Base-by-base conservation (phyloP, 92 coral and sea anemone genomes). In the Epizoanthus rinbou region DNA sequence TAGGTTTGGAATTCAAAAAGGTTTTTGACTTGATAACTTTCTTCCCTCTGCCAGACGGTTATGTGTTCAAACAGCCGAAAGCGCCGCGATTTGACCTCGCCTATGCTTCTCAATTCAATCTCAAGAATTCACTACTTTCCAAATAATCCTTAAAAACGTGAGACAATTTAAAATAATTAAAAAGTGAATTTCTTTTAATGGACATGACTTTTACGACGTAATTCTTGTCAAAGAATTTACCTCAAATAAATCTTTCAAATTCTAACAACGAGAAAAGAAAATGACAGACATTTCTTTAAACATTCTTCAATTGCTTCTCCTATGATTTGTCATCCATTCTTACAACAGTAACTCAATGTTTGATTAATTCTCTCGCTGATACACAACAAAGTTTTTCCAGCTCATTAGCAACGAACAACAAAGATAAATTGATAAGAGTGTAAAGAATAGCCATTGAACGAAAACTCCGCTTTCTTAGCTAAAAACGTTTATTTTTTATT, bases 11-110 rank as follows among this genome's bases (percentile, higher is more conserved):
- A 59, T 41, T 78, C 69, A 78, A 78, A 53, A 60, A 41, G 25
- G n/a, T 62, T 25, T 28, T 78, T 78, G 82, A 78, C 82, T 78
- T 78, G 81, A 76, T 76, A 76, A 76, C 81, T 76, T 76, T 8
- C 39, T 37, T 59, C 10, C 19, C 57, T 37, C 58, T 74, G 39
- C 33, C 18, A 39, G 58, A 33, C 24, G 24, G 43, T 41, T 37
- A 59, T 19, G 6, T 21, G 28, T 18, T 16, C 81, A 78, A 19
- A 39, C 43, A 78, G 18, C 17, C 17, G 10, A 67, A 15, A 28
- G n/a, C 17, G 10, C 31, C 73, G 16, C 23, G 24, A 25, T 78
- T 62, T 62, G 15, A 69, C 14, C 37, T 37, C 67, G 54, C 37
- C 19, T 18, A 5, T 33, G 64, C 37, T 76, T 59, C 10, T 35